phyloP scores from a whole-genome alignment of 2,797 vertebrate species.

The Platalea minor region DNA sequence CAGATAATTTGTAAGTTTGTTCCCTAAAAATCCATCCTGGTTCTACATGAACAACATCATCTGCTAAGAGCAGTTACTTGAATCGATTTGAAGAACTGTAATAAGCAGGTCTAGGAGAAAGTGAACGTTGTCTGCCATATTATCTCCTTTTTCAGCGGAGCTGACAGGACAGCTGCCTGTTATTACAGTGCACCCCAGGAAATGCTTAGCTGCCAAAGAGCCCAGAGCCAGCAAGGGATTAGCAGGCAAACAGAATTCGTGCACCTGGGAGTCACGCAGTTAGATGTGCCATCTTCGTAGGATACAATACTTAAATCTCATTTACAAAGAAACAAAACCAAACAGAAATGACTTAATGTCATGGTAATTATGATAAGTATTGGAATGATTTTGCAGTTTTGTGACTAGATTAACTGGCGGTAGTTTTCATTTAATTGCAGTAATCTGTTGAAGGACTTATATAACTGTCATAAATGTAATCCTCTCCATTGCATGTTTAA shows the following conservation, averaged over 20 bases:
- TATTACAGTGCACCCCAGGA: constrained; percentile 76
- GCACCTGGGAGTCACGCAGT: constrained; percentile 74
- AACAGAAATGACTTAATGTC: constrained; percentile 42
- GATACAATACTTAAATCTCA: constrained; percentile 59
- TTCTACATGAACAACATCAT: not conserved
- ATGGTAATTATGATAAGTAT: constrained; percentile 58
- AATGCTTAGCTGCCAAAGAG: constrained; percentile 68
- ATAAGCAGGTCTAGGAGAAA: constrained; percentile 41
- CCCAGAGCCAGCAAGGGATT: constrained; percentile 67
- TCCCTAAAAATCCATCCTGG: constrained; percentile 12
- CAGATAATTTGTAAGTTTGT: not conserved
- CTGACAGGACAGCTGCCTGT: constrained; percentile 77
- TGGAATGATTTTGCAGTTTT: constrained; percentile 43
- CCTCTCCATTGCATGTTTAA: not conserved
- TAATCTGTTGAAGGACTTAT: constrained; percentile 50
- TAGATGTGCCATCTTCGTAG: constrained; percentile 41
- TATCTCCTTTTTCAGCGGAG: constrained; percentile 65
- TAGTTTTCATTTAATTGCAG: constrained; percentile 40
- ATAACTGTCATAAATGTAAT: not conserved
- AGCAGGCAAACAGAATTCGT: constrained; percentile 70
- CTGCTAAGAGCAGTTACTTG: constrained; percentile 15
- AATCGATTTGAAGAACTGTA: constrained; percentile 3
- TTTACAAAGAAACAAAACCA: constrained; percentile 66
- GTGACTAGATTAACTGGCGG: constrained; percentile 32
- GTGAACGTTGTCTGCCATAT: constrained; percentile 48